Evolutionary conservation across 2,797 vertebrate genomes (phyloP).

Genomic region (Macrochelys suwanniensis): DNA sequence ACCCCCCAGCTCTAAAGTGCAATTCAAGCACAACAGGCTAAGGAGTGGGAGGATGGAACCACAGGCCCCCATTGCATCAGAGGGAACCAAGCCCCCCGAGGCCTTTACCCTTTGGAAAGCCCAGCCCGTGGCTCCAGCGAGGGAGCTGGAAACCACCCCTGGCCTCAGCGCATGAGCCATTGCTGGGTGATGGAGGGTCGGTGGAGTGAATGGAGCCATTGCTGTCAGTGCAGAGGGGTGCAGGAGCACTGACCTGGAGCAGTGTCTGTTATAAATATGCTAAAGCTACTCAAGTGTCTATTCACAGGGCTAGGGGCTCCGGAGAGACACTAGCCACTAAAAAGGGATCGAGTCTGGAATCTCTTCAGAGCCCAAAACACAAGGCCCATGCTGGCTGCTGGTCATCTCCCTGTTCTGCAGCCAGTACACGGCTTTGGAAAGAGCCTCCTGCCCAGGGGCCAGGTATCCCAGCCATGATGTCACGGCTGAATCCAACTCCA

Average conservation of each 20-base stretch:
- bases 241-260: not conserved
- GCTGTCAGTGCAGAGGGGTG: not conserved
- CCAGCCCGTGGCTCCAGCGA: not conserved
- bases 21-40: not conserved
- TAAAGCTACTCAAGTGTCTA: constrained; percentile 50
- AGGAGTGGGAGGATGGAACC: not conserved
- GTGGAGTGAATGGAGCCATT: not conserved
- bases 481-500: fast-evolving
- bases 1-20: no score
- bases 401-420: not conserved
- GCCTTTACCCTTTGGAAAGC: not conserved
- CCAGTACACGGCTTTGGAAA: not conserved
- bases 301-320: constrained; percentile 36
- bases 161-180: fast-evolving
- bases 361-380: fast-evolving
- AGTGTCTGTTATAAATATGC: constrained; percentile 12
- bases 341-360: not conserved
- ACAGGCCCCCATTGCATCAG: not conserved
- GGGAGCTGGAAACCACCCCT: not conserved
- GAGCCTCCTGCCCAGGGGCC: fast-evolving
- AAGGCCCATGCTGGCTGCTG: fast-evolving
- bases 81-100: not conserved
- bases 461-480: fast-evolving
- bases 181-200: not conserved
- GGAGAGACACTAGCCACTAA: not conserved